Evolutionary conservation across 2,888 invertebrate genomes (phyloP).

Genomic region (Pristionchus arcanus): DNA sequence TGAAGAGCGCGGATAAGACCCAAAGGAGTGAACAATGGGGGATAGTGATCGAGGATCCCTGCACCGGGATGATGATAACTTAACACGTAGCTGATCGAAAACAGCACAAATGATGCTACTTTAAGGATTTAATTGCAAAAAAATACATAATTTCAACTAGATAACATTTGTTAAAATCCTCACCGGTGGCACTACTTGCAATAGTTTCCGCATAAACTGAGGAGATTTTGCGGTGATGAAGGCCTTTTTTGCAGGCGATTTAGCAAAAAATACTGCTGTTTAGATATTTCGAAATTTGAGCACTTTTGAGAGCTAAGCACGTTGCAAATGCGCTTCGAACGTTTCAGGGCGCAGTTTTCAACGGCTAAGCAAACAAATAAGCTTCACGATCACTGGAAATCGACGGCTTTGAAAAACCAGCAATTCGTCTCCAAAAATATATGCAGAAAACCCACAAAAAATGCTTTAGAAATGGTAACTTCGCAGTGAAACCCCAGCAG

Average conservation of each 20-base stretch:
- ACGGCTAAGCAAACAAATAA: neutral
- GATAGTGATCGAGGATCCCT: conserved; percentile 36
- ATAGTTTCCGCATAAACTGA: neutral
- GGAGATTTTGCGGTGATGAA: neutral
- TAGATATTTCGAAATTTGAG: neutral
- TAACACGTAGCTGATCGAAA: neutral
- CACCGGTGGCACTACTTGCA: neutral
- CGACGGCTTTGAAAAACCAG: neutral
- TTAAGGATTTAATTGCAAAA: too few relatives aligned
- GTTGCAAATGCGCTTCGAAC: neutral
- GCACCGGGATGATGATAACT: neutral
- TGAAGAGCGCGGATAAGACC: neutral
- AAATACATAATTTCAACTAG: neutral
- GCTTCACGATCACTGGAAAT: neutral
- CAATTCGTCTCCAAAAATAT: neutral
- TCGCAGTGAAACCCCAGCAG: neutral
- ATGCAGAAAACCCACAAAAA: too few relatives aligned
- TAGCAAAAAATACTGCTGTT: too few relatives aligned
- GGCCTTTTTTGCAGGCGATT: neutral
- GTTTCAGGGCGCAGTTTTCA: neutral
- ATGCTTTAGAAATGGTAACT: too few relatives aligned
- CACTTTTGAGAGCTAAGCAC: neutral
- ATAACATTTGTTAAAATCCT: neutral
- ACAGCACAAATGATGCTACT: neutral
- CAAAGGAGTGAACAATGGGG: neutral